Conservation (phyloP, 2,797 vertebrate genomes). For the Triplophysa yarkandensis region DNA sequence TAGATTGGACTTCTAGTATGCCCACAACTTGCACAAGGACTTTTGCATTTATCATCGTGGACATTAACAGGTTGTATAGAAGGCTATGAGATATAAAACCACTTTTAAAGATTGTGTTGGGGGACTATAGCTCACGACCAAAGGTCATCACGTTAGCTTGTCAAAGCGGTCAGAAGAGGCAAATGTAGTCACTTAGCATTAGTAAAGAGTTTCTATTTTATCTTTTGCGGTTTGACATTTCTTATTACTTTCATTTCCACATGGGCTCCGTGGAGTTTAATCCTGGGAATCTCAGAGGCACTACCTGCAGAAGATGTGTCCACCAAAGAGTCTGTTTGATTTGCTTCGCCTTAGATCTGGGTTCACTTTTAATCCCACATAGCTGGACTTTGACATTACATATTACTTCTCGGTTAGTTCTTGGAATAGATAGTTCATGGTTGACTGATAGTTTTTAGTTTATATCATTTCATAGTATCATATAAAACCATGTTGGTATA, state of each 20-base stretch:
- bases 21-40: constrained; percentile 35
- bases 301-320: neutral
- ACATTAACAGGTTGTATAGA: constrained; percentile 52
- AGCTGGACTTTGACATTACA: neutral
- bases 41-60: constrained; percentile 54
- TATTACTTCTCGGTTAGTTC: too few relatives aligned
- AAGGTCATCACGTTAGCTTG: constrained; percentile 39
- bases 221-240: constrained; percentile 14
- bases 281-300: neutral
- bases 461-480: too few relatives aligned
- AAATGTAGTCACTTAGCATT: constrained; percentile 29
- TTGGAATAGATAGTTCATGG: too few relatives aligned
- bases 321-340: constrained; percentile 5
- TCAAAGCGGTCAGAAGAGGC: constrained; percentile 9
- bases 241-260: constrained; percentile 4
- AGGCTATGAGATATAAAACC: constrained; percentile 53
- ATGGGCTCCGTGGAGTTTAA: neutral
- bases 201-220: constrained; percentile 19
- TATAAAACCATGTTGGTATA: too few relatives aligned
- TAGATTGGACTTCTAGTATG: too few relatives aligned
- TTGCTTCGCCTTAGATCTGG: constrained; percentile 15
- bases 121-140: too few relatives aligned
- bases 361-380: constrained; percentile 4
- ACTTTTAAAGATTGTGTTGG: constrained; percentile 39
- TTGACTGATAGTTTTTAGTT: too few relatives aligned